Percentiles rank a stretch among this genome's conserved stretches.
These are phyloP conservation scores for Osedax fenrisi DNA, from an alignment of 2,888 invertebrate species.

Conservation along the genomic window DNA sequence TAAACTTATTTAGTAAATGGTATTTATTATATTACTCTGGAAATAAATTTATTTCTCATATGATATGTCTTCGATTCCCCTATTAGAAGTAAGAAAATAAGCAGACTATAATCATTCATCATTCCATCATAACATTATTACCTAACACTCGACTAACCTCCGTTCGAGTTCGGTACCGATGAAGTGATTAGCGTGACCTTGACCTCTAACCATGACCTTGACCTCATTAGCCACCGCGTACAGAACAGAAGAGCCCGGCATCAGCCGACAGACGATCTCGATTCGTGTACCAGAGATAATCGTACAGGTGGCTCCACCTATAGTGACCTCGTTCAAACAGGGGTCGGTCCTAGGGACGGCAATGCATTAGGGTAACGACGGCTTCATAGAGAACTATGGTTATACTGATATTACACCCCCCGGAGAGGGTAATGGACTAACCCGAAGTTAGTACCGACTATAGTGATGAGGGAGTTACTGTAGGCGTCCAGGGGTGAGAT, in stretches of 20 bases:
- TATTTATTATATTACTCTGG: too few relatives aligned
- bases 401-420: conserved; percentile 21
- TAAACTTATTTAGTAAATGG: too few relatives aligned
- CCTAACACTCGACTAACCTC: not conserved
- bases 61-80: too few relatives aligned
- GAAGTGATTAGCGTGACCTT: not conserved
- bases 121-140: too few relatives aligned
- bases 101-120: too few relatives aligned
- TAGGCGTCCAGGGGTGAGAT: not conserved
- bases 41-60: too few relatives aligned
- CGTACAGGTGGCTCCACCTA: conserved; percentile 19
- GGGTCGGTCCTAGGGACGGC: not conserved
- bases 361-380: too few relatives aligned
- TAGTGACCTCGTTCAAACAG: conserved; percentile 26
- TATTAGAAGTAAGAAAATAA: too few relatives aligned
- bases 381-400: conserved; percentile 11
- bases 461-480: not conserved
- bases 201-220: not conserved
- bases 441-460: conserved; percentile 13
- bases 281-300: not conserved
- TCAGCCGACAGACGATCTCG: conserved; percentile 13
- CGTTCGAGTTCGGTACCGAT: not conserved
- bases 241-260: not conserved
- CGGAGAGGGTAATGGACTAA: not conserved
- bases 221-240: conserved; percentile 3